These are phyloP conservation scores for Nesometra sesokonis DNA, from an alignment of 35 echinoderm and acorn worm genomes.

Conservation along the genomic window DNA sequence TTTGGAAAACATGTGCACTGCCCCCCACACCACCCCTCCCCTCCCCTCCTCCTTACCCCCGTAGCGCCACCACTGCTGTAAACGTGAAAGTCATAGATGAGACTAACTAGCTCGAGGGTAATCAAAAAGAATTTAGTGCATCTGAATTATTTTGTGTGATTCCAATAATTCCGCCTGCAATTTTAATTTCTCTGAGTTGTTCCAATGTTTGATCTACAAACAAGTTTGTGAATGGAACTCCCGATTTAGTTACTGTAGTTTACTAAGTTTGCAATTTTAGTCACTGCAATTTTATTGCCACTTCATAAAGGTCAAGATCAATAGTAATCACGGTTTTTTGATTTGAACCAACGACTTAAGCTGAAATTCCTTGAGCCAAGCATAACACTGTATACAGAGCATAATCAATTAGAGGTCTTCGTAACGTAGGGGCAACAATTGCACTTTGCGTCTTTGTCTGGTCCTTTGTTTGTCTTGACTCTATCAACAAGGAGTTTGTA, in stretches of 20 bases:
- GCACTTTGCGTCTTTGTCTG: no score
- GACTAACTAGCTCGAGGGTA: no score
- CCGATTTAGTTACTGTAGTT: slow-evolving; percentile 7
- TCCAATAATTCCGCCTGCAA: no score
- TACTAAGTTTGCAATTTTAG: slow-evolving; percentile 9
- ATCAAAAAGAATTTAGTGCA: no score
- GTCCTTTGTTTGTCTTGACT: no score
- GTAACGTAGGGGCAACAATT: slow-evolving; percentile 21
- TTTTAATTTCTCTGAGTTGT: slow-evolving; percentile 13
- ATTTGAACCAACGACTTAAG: slow-evolving; percentile 23
- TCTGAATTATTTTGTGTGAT: no score
- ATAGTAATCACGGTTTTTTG: slow-evolving; percentile 21
- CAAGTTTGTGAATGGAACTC: background rate
- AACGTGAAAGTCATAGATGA: no score
- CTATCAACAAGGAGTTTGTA: no score
- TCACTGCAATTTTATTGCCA: slow-evolving; percentile 28
- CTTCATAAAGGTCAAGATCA: slow-evolving; percentile 37
- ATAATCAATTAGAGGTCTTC: slow-evolving; percentile 26
- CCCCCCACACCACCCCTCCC: no score
- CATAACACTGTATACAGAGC: slow-evolving; percentile 18
- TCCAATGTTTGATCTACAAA: slow-evolving; percentile 24
- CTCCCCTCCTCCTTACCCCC: no score
- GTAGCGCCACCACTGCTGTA: no score
- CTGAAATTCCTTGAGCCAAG: slow-evolving; percentile 26
- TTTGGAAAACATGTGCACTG: no score